These are phyloP conservation scores for Taenioides sp. DNA, from an alignment of 2,797 vertebrate species.

Conservation along the genomic window DNA sequence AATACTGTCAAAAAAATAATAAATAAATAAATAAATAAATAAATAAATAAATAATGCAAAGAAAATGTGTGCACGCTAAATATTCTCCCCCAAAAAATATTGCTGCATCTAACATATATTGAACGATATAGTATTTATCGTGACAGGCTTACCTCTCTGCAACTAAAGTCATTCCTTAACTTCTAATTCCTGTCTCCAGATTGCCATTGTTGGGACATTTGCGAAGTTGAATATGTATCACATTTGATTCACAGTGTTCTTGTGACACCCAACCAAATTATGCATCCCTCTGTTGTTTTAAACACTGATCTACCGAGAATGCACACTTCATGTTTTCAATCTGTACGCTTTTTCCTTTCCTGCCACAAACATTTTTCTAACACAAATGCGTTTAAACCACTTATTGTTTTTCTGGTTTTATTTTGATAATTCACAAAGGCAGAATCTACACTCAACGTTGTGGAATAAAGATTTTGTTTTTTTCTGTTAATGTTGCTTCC, in stretches of 20 bases:
- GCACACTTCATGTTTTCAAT: neutral
- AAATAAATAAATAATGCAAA: no score
- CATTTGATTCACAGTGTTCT: neutral
- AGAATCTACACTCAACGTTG: constrained; percentile 1
- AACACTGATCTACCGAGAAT: neutral
- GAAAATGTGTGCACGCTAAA: no score
- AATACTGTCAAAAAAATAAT: no score
- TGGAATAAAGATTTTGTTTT: neutral
- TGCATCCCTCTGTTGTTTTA: neutral
- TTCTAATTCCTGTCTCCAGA: neutral
- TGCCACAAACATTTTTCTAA: neutral
- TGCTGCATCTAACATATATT: no score
- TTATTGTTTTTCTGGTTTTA: neutral
- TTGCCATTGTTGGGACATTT: neutral
- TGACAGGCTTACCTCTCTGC: no score
- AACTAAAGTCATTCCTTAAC: neutral
- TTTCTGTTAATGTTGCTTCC: neutral
- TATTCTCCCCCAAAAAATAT: no score
- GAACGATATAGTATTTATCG: no score
- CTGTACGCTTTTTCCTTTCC: no score
- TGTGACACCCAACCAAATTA: neutral
- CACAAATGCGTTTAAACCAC: neutral
- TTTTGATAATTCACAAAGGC: neutral
- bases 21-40: no score
- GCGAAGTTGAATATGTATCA: neutral